Conservation (phyloP, 2,888 invertebrate species). For the Orthosia cruda region DNA sequence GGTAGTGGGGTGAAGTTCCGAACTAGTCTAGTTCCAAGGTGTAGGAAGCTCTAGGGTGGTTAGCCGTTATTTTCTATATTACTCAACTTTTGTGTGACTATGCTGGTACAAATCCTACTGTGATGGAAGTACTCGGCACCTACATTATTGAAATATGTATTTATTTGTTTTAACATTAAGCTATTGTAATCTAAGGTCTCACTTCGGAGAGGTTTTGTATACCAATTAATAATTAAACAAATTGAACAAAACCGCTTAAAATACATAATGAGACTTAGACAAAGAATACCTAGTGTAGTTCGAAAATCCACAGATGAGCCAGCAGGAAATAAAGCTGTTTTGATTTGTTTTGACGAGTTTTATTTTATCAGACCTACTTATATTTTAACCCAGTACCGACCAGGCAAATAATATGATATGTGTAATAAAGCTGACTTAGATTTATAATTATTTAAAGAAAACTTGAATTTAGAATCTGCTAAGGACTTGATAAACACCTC, state of each 20-base stretch:
- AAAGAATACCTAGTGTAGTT: slow-evolving; percentile 81
- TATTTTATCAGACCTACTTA: slow-evolving; percentile 63
- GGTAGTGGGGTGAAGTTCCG: slow-evolving; percentile 68
- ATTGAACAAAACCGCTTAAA: slow-evolving; percentile 70
- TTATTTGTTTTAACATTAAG: slow-evolving; percentile 72
- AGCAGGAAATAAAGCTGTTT: slow-evolving; percentile 91
- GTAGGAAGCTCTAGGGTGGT: slow-evolving; percentile 60
- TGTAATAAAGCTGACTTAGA: too few species aligned
- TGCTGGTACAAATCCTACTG: slow-evolving; percentile 73
- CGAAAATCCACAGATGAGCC: slow-evolving; percentile 86
- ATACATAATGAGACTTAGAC: slow-evolving; percentile 73
- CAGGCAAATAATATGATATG: too few species aligned
- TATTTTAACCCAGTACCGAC: neutral
- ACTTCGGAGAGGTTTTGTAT: slow-evolving; percentile 73
- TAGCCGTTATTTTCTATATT: slow-evolving; percentile 71
- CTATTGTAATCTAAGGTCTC: slow-evolving; percentile 75
- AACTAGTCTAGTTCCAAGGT: slow-evolving; percentile 67
- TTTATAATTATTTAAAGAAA: too few species aligned
- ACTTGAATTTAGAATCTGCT: too few species aligned
- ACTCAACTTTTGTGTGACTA: slow-evolving; percentile 67
- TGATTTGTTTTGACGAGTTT: slow-evolving; percentile 88
- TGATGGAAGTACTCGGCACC: slow-evolving; percentile 72
- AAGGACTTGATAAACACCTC: too few species aligned
- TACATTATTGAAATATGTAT: slow-evolving; percentile 72
- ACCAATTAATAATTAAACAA: slow-evolving; percentile 65